Evolutionary conservation across 2,888 invertebrate genomes (phyloP), one percentile per base, ranked within the genome.

Genomic region (Andrena hattorfiana): DNA sequence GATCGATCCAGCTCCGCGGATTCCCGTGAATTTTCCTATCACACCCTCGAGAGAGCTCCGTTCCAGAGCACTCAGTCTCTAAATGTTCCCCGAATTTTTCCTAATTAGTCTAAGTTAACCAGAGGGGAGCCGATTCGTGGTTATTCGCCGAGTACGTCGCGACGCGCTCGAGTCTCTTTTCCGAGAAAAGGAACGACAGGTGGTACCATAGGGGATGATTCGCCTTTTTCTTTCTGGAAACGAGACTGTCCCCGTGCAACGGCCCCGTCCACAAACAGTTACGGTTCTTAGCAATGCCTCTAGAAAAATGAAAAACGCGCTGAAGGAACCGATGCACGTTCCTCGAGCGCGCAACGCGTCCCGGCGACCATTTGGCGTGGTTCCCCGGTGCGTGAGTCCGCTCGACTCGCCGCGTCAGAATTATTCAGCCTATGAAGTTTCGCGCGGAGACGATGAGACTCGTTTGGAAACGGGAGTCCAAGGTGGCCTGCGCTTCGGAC

Each of bases 271-370:
- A 20, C 56, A 49, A 23, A 68, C 42, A 76, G 60, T 51, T 63
- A 35, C 48, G 63, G 48, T 23, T 77, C 49, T 42, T 42, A 64
- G 35, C 49, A 59, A 69, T 49, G 54, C 32, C 30, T 59, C 64
- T 79, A 79, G 79, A 79, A 79, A 79, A 79, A 77, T 79, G 79
- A 63, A 79, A 77, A 79, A 79, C 77, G 32, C 56, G 63, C 32
- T 35, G 69, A 77, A 77, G 64, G 69, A 77, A 69, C 49, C 77
- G 56, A n/a, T 42, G 8, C n/a, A 69, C 78, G 68, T 26, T 26
- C 13, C 16, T 6, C 2, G 26, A 6, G 5, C n/a, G 28, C 20
- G 30, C 30, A 8, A n/a, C 42, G 7, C 54, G n/a, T 10, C 20
- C 56, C 2, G 4, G 4, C 48, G 32, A 23, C 5, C 54, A 1